Evolutionary conservation across 37 sponge, comb jelly and placozoan species (phyloP), one percentile per base, ranked within the genome.

Genomic region (Dysidea cf. avara): DNA sequence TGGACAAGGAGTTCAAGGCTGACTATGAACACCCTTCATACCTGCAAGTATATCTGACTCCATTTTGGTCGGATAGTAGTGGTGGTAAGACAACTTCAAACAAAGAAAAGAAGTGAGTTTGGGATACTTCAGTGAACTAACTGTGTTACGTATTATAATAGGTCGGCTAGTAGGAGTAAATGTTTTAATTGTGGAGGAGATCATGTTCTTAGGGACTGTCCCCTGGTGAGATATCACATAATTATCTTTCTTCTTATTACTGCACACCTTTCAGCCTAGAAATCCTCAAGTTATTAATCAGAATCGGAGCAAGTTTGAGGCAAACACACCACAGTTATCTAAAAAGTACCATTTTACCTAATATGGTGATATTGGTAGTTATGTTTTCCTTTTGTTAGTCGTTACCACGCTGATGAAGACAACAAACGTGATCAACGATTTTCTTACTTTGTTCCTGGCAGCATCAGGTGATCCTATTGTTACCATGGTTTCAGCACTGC

Each of bases 131-230:
- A 43, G 46, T 43, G 9, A 43, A 43, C 46, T 43, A 43, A 43
- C 9, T 43, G 46, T 43, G 46, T 43, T 43, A 43, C 46, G 9
- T 43, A 43, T n/a, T n/a, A 9, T 5, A 43, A 43, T 9, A 43
- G 9, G 9, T 9, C 9, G 9, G 7, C 46, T 9, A 9, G 46
- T 5, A 71, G 71, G 35, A 71, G 33, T 34, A 73, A 50, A 31
- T 88, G 89, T 50, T 88, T 83, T 68, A 88, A 88, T 56, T 88
- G 89, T 68, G 76, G 75, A 0, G 84, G 71, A 1, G 83, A 78
- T 67, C 89, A 88, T 33, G 69, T 79, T 39, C n/a, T 85, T 51
- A 90, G 49, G 54, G 48, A 70, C 29, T 85, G 85, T 59, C 52
- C 86, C 35, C 46, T 68, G 69, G 85, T 78, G 53, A 9, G 68